Base-by-base conservation (phyloP, 1,140 invertebrate genomes). In the Euwallacea similis region DNA sequence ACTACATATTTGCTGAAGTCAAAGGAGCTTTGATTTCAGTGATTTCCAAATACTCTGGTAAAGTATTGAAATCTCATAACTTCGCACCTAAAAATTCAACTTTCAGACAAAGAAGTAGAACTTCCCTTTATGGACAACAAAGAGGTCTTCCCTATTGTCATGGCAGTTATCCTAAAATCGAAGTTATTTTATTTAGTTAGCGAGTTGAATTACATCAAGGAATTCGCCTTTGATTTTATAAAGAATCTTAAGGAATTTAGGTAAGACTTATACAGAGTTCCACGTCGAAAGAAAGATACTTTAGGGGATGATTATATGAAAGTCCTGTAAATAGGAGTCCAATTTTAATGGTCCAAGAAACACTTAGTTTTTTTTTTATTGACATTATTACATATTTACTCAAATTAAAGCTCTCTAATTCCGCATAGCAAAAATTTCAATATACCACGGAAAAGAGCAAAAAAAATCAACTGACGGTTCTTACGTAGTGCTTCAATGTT, bases 1-100 rank as follows among this genome's bases (percentile, higher is more conserved):
- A 81, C 60, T 71, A 77, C 33, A 74, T 81, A 56, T 81, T 73
- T 72, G 79, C 79, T 11, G 79, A 81, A 72, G 67, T 81, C 2
- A 81, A 81, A 73, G 62, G 68, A 13, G 78, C 75, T 8, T 53
- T 80, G 16, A 69, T 78, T 44, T 73, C 73, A 11, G 69, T 77
- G 6, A 77, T 79, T 47, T 76, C 77, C 15, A 73, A 73, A 62
- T 75, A 74, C 60, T 74, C 76, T 58, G 74, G 74, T 76, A 68
- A 2, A 13, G 13, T 10, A 50, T 50, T 50, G 13, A 50, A 50
- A 50, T 50, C 2, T 50, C 13, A 6, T 50, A 50, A 50, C 1
- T 11, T 13, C 9, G 46, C 6, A 0, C 13, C 1, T 50, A 50
- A 50, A 10, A 50, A 50, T 61, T 64, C 46, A 50, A 50, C 69